Conservation (phyloP, 2,797 vertebrate species). For the Cyprinodon diabolis region DNA sequence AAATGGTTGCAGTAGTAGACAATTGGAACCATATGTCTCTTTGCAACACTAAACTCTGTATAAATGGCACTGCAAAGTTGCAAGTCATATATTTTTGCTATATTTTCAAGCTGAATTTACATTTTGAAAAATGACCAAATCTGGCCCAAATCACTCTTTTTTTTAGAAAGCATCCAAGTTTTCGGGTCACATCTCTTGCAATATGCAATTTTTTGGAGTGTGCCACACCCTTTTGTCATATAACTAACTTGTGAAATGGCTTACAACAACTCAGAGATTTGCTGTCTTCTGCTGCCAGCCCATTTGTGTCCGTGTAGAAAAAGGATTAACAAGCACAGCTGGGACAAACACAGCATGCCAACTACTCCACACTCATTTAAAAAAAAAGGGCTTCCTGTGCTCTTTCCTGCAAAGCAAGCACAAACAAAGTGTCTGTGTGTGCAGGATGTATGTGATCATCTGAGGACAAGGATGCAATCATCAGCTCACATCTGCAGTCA, state of each 20-base stretch:
- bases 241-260: conserved; percentile 34
- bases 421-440: conserved; percentile 21
- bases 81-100: conserved; percentile 32
- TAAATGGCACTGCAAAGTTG: conserved; percentile 43
- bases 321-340: conserved; percentile 70
- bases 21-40: conserved; percentile 71
- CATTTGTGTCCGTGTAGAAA: conserved; percentile 51
- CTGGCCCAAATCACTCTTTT: conserved; percentile 6
- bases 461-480: not conserved
- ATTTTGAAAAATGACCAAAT: conserved; percentile 29
- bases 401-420: conserved; percentile 33
- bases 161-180: conserved; percentile 13
- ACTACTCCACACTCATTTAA: conserved; percentile 46
- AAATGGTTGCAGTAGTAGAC: conserved; percentile 54
- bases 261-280: conserved; percentile 39
- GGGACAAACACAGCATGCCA: conserved; percentile 47
- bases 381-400: conserved; percentile 30
- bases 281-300: conserved; percentile 37
- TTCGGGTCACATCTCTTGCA: not conserved
- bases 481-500: conserved; percentile 1
- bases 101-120: conserved; percentile 35
- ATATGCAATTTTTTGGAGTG: not conserved
- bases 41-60: conserved; percentile 43
- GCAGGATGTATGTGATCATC: not conserved
- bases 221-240: conserved; percentile 52